Percentiles rank a stretch among this genome's conserved stretches.
phyloP scores from a whole-genome alignment of 2,113 vertebrate species.

The Otolemur garnettii region DNA sequence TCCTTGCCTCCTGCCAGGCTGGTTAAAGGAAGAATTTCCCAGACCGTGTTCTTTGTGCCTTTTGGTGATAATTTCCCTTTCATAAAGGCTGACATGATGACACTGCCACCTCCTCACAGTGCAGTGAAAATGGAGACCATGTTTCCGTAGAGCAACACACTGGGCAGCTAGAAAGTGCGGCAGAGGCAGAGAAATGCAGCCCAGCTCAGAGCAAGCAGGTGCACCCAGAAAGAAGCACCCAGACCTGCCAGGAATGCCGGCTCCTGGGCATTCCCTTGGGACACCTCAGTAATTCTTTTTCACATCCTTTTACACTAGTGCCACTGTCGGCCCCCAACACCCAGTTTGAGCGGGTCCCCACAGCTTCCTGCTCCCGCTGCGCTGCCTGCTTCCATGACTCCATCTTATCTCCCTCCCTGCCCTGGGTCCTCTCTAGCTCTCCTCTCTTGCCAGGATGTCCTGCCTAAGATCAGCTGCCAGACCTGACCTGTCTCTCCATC shows the following conservation, averaged over 20 bases:
- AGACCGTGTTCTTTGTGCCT: background rate
- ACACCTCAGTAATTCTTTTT: background rate
- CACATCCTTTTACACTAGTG: background rate
- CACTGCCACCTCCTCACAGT: slow-evolving; percentile 52
- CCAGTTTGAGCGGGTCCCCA: background rate
- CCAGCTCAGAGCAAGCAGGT: background rate
- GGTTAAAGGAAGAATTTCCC: slow-evolving; percentile 7
- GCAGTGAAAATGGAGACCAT: slow-evolving; percentile 48
- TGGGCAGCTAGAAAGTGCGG: slow-evolving; percentile 40
- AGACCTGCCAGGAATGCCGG: background rate
- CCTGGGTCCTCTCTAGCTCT: background rate
- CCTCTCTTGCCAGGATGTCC: background rate
- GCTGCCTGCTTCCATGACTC: background rate
- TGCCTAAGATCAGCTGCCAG: background rate
- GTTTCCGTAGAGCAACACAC: background rate
- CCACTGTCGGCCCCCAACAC: background rate
- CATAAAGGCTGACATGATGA: slow-evolving; percentile 70
- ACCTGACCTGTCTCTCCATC: background rate
- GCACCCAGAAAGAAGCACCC: background rate
- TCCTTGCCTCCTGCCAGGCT: background rate
- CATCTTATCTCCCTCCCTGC: background rate
- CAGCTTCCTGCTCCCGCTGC: background rate
- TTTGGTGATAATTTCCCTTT: slow-evolving; percentile 64
- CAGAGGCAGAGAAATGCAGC: background rate
- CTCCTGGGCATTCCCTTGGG: background rate